A percentile compares a stretch with the other conserved stretches of the same genome.
These are phyloP conservation scores for Karalla daura DNA, from an alignment of 2,797 vertebrate species.

Conservation along the genomic window DNA sequence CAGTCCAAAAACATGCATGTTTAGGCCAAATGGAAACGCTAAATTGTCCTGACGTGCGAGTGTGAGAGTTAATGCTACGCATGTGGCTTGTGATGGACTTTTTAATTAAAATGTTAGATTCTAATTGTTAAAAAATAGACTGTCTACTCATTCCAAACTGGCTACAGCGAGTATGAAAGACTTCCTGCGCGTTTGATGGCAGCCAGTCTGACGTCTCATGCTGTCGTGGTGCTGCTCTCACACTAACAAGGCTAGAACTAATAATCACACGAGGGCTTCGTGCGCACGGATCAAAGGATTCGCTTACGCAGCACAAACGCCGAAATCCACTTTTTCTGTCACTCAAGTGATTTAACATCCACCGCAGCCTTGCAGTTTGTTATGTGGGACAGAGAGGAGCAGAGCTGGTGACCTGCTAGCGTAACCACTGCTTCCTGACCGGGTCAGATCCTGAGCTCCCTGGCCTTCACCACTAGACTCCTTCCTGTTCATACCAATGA, in stretches of 20 bases:
- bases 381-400: background rate
- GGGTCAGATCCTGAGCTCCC: background rate
- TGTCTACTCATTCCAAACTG: background rate
- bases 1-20: no score
- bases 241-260: background rate
- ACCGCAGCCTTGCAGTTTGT: background rate
- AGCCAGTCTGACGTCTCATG: background rate
- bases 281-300: background rate
- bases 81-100: no score
- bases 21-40: no score
- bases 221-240: background rate
- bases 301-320: background rate
- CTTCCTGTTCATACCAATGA: constrained; percentile 17
- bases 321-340: background rate
- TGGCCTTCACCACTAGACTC: constrained; percentile 16
- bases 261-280: background rate
- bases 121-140: no score
- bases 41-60: no score
- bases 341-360: background rate
- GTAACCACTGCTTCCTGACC: constrained; percentile 2
- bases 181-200: background rate
- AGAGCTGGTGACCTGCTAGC: constrained; percentile 4
- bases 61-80: no score
- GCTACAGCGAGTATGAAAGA: background rate
- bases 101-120: no score